Percentiles rank a stretch among this genome's conserved stretches.
Evolutionary conservation across 2,888 invertebrate species (phyloP).

Genomic region (Lepidocyrtoides sp.): DNA sequence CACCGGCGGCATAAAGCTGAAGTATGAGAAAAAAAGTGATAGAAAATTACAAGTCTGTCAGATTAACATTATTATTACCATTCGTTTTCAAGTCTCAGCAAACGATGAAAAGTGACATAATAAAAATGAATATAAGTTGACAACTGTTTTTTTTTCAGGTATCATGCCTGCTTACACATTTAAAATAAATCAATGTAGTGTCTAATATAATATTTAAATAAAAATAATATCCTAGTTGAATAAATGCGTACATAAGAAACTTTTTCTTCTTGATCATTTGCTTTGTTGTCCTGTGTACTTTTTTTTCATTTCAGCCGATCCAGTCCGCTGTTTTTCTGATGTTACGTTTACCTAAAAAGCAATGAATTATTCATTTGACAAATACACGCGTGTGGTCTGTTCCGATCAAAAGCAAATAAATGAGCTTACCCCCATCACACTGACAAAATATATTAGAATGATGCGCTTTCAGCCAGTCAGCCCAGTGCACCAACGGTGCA

Average conservation of each 20-base stretch:
- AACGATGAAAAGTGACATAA: slow-evolving; percentile 6
- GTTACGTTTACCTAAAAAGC: slow-evolving; percentile 61
- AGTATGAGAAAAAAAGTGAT: slow-evolving; percentile 39
- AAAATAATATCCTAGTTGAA: not conserved
- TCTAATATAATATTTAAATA: no score
- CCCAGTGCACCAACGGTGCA: not conserved
- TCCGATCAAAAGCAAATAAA: slow-evolving; percentile 85
- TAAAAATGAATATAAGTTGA: slow-evolving; percentile 28
- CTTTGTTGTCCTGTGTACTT: not conserved
- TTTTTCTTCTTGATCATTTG: not conserved
- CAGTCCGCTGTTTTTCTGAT: slow-evolving; percentile 77
- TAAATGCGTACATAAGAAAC: not conserved
- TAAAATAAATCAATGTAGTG: not conserved
- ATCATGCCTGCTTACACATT: not conserved
- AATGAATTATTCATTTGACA: slow-evolving; percentile 85
- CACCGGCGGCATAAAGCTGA: not conserved
- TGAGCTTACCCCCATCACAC: slow-evolving; percentile 81
- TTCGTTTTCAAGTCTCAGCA: slow-evolving; percentile 33
- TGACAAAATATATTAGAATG: slow-evolving; percentile 61
- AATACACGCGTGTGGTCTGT: slow-evolving; percentile 85
- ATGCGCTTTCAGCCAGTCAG: slow-evolving; percentile 32
- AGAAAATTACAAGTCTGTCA: slow-evolving; percentile 68
- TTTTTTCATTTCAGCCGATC: not conserved
- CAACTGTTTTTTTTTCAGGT: not conserved
- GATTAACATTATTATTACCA: slow-evolving; percentile 40